Evolutionary conservation across 2,888 invertebrate species (phyloP).

Genomic region (Hypselothyrea guttata): DNA sequence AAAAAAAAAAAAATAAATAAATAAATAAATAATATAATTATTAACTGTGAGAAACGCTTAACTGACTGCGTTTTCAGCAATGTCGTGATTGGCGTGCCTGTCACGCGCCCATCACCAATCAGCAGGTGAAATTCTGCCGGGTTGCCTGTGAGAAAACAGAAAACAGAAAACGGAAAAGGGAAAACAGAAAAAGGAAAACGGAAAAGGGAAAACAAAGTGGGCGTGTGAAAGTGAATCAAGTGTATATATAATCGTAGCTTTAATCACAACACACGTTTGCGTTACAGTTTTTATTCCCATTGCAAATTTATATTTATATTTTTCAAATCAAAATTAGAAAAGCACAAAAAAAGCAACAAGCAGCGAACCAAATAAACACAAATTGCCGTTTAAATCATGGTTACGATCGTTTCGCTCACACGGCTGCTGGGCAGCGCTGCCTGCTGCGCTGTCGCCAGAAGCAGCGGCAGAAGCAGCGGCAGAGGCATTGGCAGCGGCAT

Average conservation of each 20-base stretch:
- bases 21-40: too few species aligned
- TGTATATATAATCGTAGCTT: slow-evolving; percentile 3
- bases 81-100: background rate
- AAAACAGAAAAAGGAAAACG: background rate
- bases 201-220: slow-evolving; percentile 35
- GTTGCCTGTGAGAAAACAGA: too few species aligned
- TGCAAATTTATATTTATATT: too few species aligned
- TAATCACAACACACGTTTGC: background rate
- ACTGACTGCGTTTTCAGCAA: too few species aligned
- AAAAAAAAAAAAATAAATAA: too few species aligned
- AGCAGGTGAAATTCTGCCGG: slow-evolving; percentile 55
- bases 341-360: background rate
- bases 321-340: background rate
- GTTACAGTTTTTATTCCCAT: background rate
- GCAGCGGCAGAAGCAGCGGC: slow-evolving; percentile 13
- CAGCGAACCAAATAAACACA: too few species aligned
- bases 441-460: slow-evolving; percentile 1
- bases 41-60: too few species aligned
- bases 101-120: slow-evolving; percentile 42
- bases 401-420: slow-evolving; percentile 40
- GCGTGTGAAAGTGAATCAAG: slow-evolving; percentile 20
- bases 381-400: slow-evolving; percentile 34
- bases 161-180: too few species aligned
- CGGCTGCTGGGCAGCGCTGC: slow-evolving; percentile 26
- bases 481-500: slow-evolving; percentile 11